Evolutionary conservation across 30 jellyfish, hydroid and myxozoan genomes (phyloP), one percentile per base, ranked within the genome.

Genomic region (Calvadosia cruxmelitensis): DNA sequence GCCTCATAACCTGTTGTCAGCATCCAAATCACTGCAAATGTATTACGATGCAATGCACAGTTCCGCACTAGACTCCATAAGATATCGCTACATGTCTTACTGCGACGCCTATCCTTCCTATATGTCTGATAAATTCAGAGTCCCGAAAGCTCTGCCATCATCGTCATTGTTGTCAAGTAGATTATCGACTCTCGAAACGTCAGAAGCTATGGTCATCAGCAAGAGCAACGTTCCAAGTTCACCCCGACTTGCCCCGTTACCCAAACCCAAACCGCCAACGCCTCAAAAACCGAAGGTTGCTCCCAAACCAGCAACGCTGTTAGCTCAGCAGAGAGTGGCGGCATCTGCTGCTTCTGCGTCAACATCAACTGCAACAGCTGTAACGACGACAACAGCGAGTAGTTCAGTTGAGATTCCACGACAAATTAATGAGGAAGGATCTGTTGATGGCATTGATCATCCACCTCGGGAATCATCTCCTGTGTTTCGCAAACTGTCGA

Each of bases 211-310:
- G 57, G 57, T 42, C 57, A 42, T 20, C 20, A 42, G 57, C 20
- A 42, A 20, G 57, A 20, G 10, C 20, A 42, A 20, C 57, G 10
- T 20, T 5, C 57, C 57, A 42, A 42, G 57, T 20, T 42, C 20
- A 10, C 57, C 57, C 10, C 57, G 15, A 51, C 85, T 63, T 0
- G 79, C 94, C n/a, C 32, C 65, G 5, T 13, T 32, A 20, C 25
- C 74, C 10, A 32, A n/a, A 65, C 3, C 66, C 25, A 23, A 23
- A 5, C 63, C 74, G 30, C 74, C 74, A 65, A 30, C n/a, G 13
- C 24, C 63, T n/a, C 68, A 69, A 66, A 78, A 82, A 52, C 94
- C 88, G 3, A 67, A 74, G 10, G 66, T 74, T 27, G 88, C 88
- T 2, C 89, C 94, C 13, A 82, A 74, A 49, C 88, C 88, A 2